phyloP scores from a whole-genome alignment of 2,888 invertebrate genomes.

The Strigamia transsilvanica region DNA sequence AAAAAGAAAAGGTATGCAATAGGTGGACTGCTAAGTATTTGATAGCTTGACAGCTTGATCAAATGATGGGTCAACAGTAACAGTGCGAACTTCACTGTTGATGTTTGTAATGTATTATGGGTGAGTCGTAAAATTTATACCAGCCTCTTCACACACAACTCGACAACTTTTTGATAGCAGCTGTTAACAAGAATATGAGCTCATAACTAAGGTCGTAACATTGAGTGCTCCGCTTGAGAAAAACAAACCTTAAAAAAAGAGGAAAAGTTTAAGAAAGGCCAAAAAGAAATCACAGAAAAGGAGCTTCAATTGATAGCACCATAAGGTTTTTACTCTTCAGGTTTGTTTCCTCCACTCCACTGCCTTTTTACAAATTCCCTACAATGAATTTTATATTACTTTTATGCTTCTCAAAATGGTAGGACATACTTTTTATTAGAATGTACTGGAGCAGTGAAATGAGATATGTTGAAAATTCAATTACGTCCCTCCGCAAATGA shows the following conservation, averaged over 20 bases:
- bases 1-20: not conserved
- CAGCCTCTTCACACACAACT: conserved; percentile 40
- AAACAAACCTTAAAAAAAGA: not conserved
- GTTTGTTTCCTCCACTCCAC: not conserved
- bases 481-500: conserved; percentile 25
- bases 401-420: conserved; percentile 19
- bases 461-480: conserved; percentile 28
- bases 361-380: conserved; percentile 16
- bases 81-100: not conserved
- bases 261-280: not conserved
- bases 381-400: conserved; percentile 35
- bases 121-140: conserved; percentile 43
- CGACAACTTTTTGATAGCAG: conserved; percentile 41
- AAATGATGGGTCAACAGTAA: conserved; percentile 13
- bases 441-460: conserved; percentile 23
- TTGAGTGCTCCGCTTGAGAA: conserved; percentile 17
- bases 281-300: conserved; percentile 34
- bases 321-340: conserved; percentile 1
- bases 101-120: conserved; percentile 36
- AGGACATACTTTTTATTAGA: conserved; percentile 28
- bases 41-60: conserved; percentile 17
- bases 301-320: conserved; percentile 18
- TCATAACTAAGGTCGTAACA: conserved; percentile 49
- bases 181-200: conserved; percentile 48
- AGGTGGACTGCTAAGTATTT: not conserved